Percentiles rank a stretch among this genome's conserved stretches.
phyloP scores from a whole-genome alignment of 2,113 vertebrate species.

The Amazona vittata region DNA sequence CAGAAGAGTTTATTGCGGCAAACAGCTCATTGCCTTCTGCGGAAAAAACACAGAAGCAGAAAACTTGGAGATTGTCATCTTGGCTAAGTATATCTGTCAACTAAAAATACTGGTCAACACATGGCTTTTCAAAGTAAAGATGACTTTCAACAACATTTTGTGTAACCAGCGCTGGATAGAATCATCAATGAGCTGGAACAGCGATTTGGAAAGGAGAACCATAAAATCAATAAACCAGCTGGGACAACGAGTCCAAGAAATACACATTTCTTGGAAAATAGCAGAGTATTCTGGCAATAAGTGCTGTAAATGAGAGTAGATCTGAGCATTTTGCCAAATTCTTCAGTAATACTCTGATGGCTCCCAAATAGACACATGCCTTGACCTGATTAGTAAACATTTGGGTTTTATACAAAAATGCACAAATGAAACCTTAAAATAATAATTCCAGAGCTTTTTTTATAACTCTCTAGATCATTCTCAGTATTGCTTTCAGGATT shows the following conservation, averaged over 20 bases:
- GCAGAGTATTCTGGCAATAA: slow-evolving; percentile 62
- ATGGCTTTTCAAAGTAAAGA: slow-evolving; percentile 61
- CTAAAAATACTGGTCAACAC: slow-evolving; percentile 66
- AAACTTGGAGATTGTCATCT: slow-evolving; percentile 54
- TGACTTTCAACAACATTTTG: slow-evolving; percentile 43
- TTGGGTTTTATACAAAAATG: slow-evolving; percentile 21
- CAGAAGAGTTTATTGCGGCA: slow-evolving; percentile 59
- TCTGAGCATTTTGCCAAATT: slow-evolving; percentile 20
- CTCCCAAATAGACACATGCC: slow-evolving; percentile 7
- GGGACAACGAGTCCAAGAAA: slow-evolving; percentile 51
- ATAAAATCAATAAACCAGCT: slow-evolving; percentile 59
- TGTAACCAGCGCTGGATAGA: slow-evolving; percentile 30
- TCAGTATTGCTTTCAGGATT: background rate
- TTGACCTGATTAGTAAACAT: slow-evolving; percentile 40
- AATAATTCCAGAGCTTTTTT: slow-evolving; percentile 4
- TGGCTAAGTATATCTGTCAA: slow-evolving; percentile 51
- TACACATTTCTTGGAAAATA: slow-evolving; percentile 71
- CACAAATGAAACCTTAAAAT: slow-evolving; percentile 12
- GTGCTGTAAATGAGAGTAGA: slow-evolving; percentile 17
- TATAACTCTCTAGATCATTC: background rate
- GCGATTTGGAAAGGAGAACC: slow-evolving; percentile 54
- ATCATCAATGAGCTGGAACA: slow-evolving; percentile 63
- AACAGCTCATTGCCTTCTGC: slow-evolving; percentile 66
- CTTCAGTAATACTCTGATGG: slow-evolving; percentile 14
- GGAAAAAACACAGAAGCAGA: slow-evolving; percentile 47